phyloP scores from a whole-genome alignment of 2,888 invertebrate genomes.

The Anorthoa munda region DNA sequence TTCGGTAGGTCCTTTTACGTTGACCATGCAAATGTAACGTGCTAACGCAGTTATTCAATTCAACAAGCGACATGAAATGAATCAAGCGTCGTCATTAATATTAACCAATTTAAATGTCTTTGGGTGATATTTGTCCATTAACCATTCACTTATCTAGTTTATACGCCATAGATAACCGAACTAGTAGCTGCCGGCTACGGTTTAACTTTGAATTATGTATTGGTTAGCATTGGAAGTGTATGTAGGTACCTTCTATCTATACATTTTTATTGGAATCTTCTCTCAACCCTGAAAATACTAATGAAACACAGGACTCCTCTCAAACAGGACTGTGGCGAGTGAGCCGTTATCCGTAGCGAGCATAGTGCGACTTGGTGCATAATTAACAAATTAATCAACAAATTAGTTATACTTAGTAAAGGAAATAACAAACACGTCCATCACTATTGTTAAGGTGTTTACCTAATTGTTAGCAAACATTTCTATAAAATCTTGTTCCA shows the following conservation, averaged over 20 bases:
- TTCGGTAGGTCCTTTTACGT: background rate
- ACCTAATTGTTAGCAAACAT: too few relatives aligned
- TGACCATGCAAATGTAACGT: background rate
- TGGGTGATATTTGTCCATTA: slow-evolving; percentile 39
- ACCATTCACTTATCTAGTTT: slow-evolving; percentile 13
- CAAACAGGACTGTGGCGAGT: too few relatives aligned
- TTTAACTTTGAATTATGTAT: slow-evolving; percentile 18
- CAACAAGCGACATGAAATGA: slow-evolving; percentile 6
- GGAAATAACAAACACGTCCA: too few relatives aligned
- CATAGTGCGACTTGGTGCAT: too few relatives aligned
- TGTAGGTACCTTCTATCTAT: too few relatives aligned
- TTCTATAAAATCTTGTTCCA: too few relatives aligned
- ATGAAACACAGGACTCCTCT: too few relatives aligned
- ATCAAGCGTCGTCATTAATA: slow-evolving; percentile 10
- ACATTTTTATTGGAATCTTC: too few relatives aligned
- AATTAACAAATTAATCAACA: too few relatives aligned
- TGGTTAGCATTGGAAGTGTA: background rate
- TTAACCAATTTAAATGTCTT: slow-evolving; percentile 39
- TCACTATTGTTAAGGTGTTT: too few relatives aligned
- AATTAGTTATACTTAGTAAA: too few relatives aligned
- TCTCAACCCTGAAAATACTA: background rate
- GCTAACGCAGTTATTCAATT: background rate
- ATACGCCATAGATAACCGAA: slow-evolving; percentile 8
- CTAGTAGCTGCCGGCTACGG: background rate
- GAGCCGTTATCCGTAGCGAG: too few relatives aligned